Base-by-base conservation (phyloP, 2,888 invertebrate species). In the Epistrophe grossulariae region DNA sequence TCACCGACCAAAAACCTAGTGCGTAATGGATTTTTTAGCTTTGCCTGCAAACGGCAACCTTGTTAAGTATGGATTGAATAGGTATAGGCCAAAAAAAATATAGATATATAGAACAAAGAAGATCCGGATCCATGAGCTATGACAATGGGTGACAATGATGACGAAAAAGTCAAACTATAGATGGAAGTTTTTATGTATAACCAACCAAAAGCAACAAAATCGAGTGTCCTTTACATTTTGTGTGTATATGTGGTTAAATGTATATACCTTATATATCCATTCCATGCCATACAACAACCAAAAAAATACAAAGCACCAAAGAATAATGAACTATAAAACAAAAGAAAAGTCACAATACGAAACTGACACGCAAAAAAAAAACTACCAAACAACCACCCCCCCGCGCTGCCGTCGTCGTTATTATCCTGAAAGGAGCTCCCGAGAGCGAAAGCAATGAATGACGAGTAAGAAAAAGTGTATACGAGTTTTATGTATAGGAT, bases 251-350 rank as follows among this genome's bases (percentile, higher is more conserved):
- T 79, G 48, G 17, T 5, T 73, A 31, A 52, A 13, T 45, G 24
- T 40, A 57, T 40, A 57, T 17, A 50, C 73, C 78, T 5, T n/a
- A 38, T 59, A 17, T 17, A 38, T 8, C 1, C 3, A 24, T 24
- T 1, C 24, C 24, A 38, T 43, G 43, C 13, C 15, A 17, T 13
- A 38, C 6, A 19, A 35, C 52, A 55, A 62, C 31, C 9, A 55
- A 24, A 24, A 24, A 24, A 71, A 71, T 57, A 79, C 79, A 82
- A 82, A 82, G 71, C 79, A 81, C 31, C 40, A 70, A 60, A 74
- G 66, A 79, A 87, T 87, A 87, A 87, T 83, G 87, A 87, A 87
- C 79, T 87, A 71, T 79, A 71, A 83, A 87, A 87, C 87, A 83
- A 83, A 28, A 83, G 79, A 57, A 62, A 72, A 78, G 59, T 83